Base-by-base conservation (phyloP, 53 echinoderm and acorn worm species). In the Astropecten irregularis region DNA sequence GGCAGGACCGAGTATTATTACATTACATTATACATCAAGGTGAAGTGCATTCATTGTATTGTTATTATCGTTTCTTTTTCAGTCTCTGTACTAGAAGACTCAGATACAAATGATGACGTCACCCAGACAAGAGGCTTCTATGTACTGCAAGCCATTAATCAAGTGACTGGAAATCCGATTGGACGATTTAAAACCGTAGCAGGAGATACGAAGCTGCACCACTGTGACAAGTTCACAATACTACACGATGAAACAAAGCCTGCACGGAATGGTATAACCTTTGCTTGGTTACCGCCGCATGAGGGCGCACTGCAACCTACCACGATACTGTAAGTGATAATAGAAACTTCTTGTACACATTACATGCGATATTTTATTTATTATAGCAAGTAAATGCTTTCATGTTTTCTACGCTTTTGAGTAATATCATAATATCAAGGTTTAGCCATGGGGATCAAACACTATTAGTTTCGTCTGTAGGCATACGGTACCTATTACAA, bases 71-170 rank as follows among this genome's bases (percentile, higher is more conserved):
- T 13, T 1, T 54, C 9, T 21, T 36, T 9, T 7, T 0, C 13
- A 71, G 71, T 71, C 33, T 71, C 71, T 22, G 52, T 71, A 35
- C 53, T 71, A 52, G 71, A 71, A 52, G 32, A 19, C n/a, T 50
- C 50, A 6, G 2, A 33, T 2, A 35, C 50, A 18, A 52, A 52
- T 0, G 51, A 71, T 18, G 71, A 30, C 8, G 34, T 16, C 14
- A 18, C 9, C 30, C 31, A 30, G 9, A 9, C 32, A 25, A 5
- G 15, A 52, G 35, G 34, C 9, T 4, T n/a, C 18, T 71, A 71
- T 34, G 52, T 35, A 9, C 71, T 71, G 32, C 71, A 71, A 52
- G 53, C 53, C 34, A 13, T 71, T 34, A 29, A 42, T 52, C 35
- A 50, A 51, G 71, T 31, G 2, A 71, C 71, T 9, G 71, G 71